These are phyloP conservation scores for Lucilia cuprina DNA, from an alignment of 1,140 invertebrate species.

Conservation along the genomic window DNA sequence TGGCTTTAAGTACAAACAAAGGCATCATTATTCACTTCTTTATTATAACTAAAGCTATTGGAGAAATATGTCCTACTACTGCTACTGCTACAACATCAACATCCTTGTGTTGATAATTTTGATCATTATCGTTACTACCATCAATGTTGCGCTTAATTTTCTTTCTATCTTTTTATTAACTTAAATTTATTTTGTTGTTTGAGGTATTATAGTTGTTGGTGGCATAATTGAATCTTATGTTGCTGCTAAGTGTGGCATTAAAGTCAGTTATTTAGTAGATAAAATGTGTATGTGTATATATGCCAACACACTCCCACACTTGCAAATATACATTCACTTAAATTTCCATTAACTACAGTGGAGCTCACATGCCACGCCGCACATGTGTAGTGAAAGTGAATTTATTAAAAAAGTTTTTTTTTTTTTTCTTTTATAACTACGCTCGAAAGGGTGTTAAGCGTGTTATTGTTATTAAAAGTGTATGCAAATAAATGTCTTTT, in stretches of 20 bases:
- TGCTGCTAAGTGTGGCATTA: not conserved
- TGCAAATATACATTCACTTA: too few relatives aligned
- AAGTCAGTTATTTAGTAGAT: not conserved
- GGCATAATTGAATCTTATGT: slow-evolving; percentile 14
- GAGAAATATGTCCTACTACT: not conserved
- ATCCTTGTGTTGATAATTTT: not conserved
- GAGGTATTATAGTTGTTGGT: not conserved
- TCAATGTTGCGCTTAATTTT: not conserved
- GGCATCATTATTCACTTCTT: not conserved
- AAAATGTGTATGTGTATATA: not conserved
- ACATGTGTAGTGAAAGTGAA: too few relatives aligned
- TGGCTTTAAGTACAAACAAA: not conserved
- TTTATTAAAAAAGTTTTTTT: too few relatives aligned
- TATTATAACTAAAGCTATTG: not conserved
- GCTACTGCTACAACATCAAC: not conserved
- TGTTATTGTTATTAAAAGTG: too few relatives aligned
- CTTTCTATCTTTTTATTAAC: not conserved
- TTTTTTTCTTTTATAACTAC: too few relatives aligned
- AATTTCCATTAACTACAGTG: too few relatives aligned
- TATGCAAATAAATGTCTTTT: too few relatives aligned
- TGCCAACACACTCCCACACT: too few relatives aligned
- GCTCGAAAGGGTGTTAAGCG: too few relatives aligned
- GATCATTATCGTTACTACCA: not conserved
- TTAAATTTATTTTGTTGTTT: not conserved
- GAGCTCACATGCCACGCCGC: too few relatives aligned